Evolutionary conservation across 2,113 vertebrate genomes (phyloP).

Genomic region (Chaenogobius annularis): DNA sequence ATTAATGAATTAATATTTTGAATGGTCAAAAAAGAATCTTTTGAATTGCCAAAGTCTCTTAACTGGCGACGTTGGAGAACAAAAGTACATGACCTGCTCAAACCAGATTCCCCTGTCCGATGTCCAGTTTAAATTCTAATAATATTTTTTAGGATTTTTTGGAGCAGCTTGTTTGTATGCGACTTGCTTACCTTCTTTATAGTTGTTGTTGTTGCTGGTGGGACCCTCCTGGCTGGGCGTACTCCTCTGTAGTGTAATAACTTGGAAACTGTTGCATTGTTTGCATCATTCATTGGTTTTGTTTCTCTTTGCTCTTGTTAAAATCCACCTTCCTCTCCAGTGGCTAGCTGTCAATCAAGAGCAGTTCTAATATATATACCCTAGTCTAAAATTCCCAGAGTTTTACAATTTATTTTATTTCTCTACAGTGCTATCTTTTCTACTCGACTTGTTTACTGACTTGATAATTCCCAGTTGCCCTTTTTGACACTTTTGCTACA

Average conservation of each 20-base stretch:
- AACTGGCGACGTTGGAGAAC: background rate
- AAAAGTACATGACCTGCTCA: background rate
- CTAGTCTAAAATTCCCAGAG: background rate
- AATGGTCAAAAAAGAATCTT: too few species aligned
- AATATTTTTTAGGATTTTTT: background rate
- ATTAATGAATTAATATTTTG: too few species aligned
- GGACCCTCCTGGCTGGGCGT: background rate
- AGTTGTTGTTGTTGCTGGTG: background rate
- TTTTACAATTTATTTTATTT: background rate
- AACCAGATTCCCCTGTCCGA: background rate
- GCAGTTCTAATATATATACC: background rate
- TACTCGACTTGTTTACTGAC: slow-evolving; percentile 12
- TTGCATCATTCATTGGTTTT: slow-evolving; percentile 33
- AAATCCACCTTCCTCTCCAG: slow-evolving; percentile 7
- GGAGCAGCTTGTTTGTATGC: background rate
- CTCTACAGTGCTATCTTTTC: background rate
- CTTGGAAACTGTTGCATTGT: slow-evolving; percentile 13
- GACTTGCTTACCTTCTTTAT: background rate
- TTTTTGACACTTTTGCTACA: slow-evolving; percentile 6
- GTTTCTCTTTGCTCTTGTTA: background rate
- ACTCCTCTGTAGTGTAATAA: slow-evolving; percentile 14
- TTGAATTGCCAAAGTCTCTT: too few species aligned
- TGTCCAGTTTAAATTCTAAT: background rate
- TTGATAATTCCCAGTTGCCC: background rate
- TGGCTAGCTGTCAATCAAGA: slow-evolving; percentile 18